Conservation (phyloP, 2,797 vertebrate species). For the Micropoecilia bifurca region DNA sequence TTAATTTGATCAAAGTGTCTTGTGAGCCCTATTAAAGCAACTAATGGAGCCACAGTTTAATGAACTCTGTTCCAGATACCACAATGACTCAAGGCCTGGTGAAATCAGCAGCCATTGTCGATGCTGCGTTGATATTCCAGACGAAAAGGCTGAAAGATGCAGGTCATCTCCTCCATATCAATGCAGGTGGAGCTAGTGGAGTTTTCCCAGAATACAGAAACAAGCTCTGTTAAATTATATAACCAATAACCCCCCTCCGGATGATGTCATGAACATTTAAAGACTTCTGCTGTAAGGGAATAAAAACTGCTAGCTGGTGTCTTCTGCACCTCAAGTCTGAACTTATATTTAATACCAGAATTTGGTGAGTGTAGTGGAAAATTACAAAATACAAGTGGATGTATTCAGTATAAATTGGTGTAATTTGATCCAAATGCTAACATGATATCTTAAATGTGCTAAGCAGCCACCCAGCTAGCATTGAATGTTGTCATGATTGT, state of each 20-base stretch:
- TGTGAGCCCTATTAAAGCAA: neutral
- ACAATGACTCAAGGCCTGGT: slow-evolving; percentile 5
- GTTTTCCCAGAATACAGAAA: neutral
- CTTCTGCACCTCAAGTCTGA: neutral
- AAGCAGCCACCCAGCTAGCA: neutral
- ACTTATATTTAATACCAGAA: neutral
- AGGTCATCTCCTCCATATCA: neutral
- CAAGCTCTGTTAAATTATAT: neutral
- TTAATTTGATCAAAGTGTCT: neutral
- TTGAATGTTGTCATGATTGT: too few relatives aligned
- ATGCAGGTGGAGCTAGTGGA: neutral
- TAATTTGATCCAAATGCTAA: neutral
- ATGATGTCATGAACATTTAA: neutral
- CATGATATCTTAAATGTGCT: neutral
- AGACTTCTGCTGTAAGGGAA: neutral
- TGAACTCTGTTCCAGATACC: slow-evolving; percentile 4
- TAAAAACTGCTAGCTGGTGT: neutral
- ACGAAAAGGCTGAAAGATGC: neutral
- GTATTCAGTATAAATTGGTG: neutral
- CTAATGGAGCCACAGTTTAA: slow-evolving; percentile 5
- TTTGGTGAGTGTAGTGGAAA: neutral
- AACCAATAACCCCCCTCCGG: neutral
- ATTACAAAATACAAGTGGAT: neutral
- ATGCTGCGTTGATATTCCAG: neutral
- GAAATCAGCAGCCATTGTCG: neutral